phyloP scores from a whole-genome alignment of 2,797 vertebrate genomes.

The Cynodonichthys magdalenae region DNA sequence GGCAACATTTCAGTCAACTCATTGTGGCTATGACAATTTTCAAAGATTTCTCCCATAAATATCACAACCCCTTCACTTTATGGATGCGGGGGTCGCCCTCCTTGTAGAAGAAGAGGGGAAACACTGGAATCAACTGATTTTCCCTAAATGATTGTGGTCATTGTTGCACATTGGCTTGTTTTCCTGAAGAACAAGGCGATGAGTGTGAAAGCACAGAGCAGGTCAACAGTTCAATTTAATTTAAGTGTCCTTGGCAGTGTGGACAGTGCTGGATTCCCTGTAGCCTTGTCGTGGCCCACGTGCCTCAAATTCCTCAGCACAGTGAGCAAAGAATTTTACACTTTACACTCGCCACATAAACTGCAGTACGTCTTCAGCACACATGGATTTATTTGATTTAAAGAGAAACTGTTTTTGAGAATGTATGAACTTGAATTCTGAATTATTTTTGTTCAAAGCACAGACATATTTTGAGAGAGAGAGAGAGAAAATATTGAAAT shows the following conservation, averaged over 20 bases:
- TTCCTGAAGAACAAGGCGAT: conserved; percentile 20
- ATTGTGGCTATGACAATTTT: no score
- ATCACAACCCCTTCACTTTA: no score
- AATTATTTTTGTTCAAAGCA: conserved; percentile 84
- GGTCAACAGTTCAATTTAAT: conserved; percentile 41
- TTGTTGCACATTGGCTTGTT: conserved; percentile 53
- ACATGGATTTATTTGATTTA: conserved; percentile 75
- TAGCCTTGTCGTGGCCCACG: conserved; percentile 68
- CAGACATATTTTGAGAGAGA: conserved; percentile 79
- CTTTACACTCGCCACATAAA: conserved; percentile 58
- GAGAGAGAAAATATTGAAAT: conserved; percentile 77
- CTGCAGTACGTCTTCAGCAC: conserved; percentile 83
- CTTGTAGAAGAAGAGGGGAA: no score
- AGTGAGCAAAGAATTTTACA: conserved; percentile 56
- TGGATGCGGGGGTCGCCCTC: no score
- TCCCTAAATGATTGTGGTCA: conserved; percentile 1
- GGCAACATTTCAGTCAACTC: no score
- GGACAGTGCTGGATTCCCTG: conserved; percentile 69
- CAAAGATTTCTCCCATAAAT: no score
- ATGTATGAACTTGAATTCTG: conserved; percentile 88
- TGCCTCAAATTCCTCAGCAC: conserved; percentile 64
- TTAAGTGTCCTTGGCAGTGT: conserved; percentile 72
- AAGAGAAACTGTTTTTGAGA: conserved; percentile 72
- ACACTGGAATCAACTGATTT: no score
- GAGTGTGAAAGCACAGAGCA: conserved; percentile 56